Evolutionary conservation across 2,888 invertebrate species (phyloP).

Genomic region (Tachina lurida): DNA sequence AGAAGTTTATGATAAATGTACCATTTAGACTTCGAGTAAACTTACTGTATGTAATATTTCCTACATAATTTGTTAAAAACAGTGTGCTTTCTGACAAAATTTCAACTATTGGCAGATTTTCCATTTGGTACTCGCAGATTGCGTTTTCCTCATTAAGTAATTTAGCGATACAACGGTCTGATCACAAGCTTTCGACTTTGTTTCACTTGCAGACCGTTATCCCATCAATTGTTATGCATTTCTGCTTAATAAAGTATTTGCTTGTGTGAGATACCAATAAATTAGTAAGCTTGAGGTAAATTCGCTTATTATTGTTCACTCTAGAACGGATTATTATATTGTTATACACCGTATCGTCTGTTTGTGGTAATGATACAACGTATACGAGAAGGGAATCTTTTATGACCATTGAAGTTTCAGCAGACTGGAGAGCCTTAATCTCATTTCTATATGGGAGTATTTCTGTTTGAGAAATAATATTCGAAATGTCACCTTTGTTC

Average conservation of each 20-base stretch:
- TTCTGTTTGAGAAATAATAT: constrained; percentile 68
- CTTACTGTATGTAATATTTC: constrained; percentile 11
- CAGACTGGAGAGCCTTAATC: constrained; percentile 68
- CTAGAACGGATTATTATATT: constrained; percentile 64
- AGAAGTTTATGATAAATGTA: constrained; percentile 46
- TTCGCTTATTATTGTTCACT: constrained; percentile 56
- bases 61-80: constrained; percentile 15
- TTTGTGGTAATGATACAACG: constrained; percentile 65
- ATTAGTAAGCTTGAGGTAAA: constrained; percentile 55
- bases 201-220: constrained; percentile 27
- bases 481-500: constrained; percentile 65
- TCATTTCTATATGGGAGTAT: constrained; percentile 71
- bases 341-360: constrained; percentile 61
- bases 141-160: constrained; percentile 4
- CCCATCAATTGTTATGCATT: constrained; percentile 46
- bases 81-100: not conserved
- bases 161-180: constrained; percentile 28
- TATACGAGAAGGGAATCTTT: constrained; percentile 66
- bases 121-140: constrained; percentile 34
- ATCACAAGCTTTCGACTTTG: constrained; percentile 9
- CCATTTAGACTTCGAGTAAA: constrained; percentile 1
- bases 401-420: constrained; percentile 69
- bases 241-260: constrained; percentile 49
- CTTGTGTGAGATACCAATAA: constrained; percentile 54
- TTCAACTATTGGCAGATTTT: constrained; percentile 13